Conservation (phyloP, 2,113 vertebrate species). For the Microtus pennsylvanicus region DNA sequence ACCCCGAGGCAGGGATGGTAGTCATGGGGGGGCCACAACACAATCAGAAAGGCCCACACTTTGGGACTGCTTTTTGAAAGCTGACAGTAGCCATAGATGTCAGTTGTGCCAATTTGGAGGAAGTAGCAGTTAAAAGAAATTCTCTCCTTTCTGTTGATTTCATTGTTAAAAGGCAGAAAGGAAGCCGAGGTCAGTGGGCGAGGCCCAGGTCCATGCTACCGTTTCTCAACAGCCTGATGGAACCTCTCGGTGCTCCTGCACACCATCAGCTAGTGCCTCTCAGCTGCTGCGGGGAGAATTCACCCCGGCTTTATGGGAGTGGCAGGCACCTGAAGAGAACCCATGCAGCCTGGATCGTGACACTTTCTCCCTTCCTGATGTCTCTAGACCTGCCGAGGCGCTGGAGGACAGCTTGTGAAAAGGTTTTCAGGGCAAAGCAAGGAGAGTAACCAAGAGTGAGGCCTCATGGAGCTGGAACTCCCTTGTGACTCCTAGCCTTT, state of each 20-base stretch:
- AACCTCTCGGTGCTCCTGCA: rapidly evolving
- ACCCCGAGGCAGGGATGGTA: neutral
- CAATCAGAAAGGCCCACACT: neutral
- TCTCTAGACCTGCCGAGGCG: neutral
- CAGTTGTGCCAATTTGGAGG: too few relatives aligned
- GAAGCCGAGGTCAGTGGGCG: neutral
- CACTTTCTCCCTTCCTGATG: neutral
- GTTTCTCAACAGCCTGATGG: neutral
- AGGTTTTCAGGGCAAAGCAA: neutral
- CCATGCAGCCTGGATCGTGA: rapidly evolving
- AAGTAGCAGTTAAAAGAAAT: neutral
- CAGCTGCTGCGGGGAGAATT: neutral
- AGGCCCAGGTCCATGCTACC: rapidly evolving
- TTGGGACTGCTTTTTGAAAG: rapidly evolving
- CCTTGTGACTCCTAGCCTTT: neutral
- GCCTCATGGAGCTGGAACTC: neutral
- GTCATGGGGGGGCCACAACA: too few relatives aligned
- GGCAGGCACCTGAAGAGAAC: neutral
- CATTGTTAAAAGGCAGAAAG: neutral
- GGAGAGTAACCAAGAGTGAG: rapidly evolving
- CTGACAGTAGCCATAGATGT: neutral
- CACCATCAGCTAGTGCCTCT: neutral
- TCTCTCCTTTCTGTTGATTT: neutral
- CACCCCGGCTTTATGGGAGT: neutral
- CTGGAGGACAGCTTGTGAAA: rapidly evolving